Percentiles rank a stretch among this genome's conserved stretches.
Evolutionary conservation across 2,797 vertebrate species (phyloP).

Genomic region (Tadarida brasiliensis): DNA sequence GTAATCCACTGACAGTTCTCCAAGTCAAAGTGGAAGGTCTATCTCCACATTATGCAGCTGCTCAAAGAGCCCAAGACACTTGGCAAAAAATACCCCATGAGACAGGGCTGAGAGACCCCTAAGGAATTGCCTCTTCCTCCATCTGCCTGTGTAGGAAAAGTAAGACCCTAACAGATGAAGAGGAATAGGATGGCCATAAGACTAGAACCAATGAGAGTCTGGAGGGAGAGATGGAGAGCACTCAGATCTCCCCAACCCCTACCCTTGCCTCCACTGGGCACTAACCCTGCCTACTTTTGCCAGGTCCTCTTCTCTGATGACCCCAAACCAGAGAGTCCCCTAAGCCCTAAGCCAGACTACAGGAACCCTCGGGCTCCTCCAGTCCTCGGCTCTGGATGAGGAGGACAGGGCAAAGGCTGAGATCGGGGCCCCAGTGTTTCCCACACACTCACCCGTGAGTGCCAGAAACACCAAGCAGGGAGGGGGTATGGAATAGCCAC

Average conservation of each 20-base stretch:
- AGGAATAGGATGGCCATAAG: not conserved
- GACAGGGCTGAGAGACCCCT: not conserved
- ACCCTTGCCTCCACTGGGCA: not conserved
- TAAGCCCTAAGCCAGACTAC: not conserved
- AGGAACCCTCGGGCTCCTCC: not conserved
- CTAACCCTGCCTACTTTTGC: not conserved
- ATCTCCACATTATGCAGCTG: not conserved
- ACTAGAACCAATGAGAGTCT: not conserved
- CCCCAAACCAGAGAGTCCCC: not conserved
- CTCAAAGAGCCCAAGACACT: not conserved
- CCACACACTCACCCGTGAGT: not conserved
- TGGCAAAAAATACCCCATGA: not conserved
- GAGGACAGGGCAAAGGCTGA: not conserved
- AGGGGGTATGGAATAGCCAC: not conserved
- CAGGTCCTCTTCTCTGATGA: not conserved
- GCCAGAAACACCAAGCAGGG: not conserved
- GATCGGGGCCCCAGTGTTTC: not conserved
- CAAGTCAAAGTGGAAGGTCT: slow-evolving; percentile 8
- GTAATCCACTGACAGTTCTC: slow-evolving; percentile 48
- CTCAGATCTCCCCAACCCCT: not conserved
- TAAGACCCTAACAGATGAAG: not conserved
- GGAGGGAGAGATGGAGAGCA: not conserved
- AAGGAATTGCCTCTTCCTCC: not conserved
- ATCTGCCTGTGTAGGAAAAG: slow-evolving; percentile 6
- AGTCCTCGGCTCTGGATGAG: not conserved